Base-by-base conservation (phyloP, 1,140 invertebrate species). In the Apolygus lucorum region DNA sequence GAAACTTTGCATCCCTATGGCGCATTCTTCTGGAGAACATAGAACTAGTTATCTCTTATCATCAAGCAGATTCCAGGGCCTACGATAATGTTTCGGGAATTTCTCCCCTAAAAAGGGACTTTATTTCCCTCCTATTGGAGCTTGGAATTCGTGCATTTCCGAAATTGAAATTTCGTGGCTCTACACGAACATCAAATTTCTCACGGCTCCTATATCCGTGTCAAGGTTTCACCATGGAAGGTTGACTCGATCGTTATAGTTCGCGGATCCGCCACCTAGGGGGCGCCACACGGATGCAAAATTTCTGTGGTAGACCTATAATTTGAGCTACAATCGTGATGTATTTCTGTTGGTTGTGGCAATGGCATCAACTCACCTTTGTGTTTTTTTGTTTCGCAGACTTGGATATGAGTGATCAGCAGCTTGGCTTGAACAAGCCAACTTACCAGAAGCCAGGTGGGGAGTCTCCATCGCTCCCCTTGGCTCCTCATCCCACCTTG, bases 361-460 rank as follows among this genome's bases (percentile, higher is more conserved):
- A 17, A 42, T 17, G 4, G 4, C 17, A 42, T 42, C 4, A 42
- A 8, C 34, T 42, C 17, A 42, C 4, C 34, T 42, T 42, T 62
- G 4, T 62, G 26, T 27, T 63, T n/a, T 4, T 42, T 66, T 63
- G 25, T 24, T 21, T 70, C 67, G 1, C 65, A 70, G 69, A 70
- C 65, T 67, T 70, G 63, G 69, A 70, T 28, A 70, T 70, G 69
- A 70, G 65, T 52, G 63, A 70, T 34, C 52, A 49, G 22, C 69
- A 70, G 11, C 54, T 59, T 70, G 69, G 69, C 69, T 70, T 67
- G 21, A 63, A 66, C 28, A 67, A 70, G 64, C 69, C 65, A 59
- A 28, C 28, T 21, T 28, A 17, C 28, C 25, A 70, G 24, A 67
- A 28, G 28, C 69, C 64, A 21, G 11, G 25, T 29, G 64, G 25